A percentile compares a stretch with the other conserved stretches of the same genome.
phyloP scores from a whole-genome alignment of 2,888 invertebrate species.

The Diachrysia chrysitis region DNA sequence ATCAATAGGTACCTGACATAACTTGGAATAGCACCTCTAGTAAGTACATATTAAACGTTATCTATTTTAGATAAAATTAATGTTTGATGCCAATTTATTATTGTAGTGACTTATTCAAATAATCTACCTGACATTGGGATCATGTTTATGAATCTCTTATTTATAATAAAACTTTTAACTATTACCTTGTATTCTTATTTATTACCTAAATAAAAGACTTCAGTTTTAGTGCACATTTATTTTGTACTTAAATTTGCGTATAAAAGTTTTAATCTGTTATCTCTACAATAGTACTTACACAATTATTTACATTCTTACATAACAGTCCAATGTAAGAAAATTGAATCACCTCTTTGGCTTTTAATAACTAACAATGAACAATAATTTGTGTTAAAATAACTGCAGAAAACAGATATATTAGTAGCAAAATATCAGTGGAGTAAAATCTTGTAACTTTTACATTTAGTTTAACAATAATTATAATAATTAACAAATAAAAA shows the following conservation, averaged over 20 bases:
- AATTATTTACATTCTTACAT: slow-evolving; percentile 64
- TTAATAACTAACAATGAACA: slow-evolving; percentile 26
- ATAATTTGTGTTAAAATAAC: slow-evolving; percentile 27
- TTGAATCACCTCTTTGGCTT: slow-evolving; percentile 55
- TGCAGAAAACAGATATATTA: slow-evolving; percentile 14
- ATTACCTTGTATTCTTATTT: slow-evolving; percentile 38
- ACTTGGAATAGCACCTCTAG: background rate
- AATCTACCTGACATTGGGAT: slow-evolving; percentile 67
- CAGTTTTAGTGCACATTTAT: slow-evolving; percentile 59
- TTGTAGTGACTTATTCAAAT: slow-evolving; percentile 54
- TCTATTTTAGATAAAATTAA: slow-evolving; percentile 46
- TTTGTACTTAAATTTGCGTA: slow-evolving; percentile 67
- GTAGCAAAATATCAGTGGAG: slow-evolving; percentile 23
- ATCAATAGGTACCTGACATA: background rate
- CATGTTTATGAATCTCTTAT: slow-evolving; percentile 65
- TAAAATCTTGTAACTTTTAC: slow-evolving; percentile 6
- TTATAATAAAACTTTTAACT: slow-evolving; percentile 60
- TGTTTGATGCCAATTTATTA: slow-evolving; percentile 69
- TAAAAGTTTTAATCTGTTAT: slow-evolving; percentile 53
- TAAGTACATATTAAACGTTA: background rate
- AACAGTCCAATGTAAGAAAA: slow-evolving; percentile 30
- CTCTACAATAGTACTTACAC: slow-evolving; percentile 30
- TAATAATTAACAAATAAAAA: slow-evolving; percentile 25
- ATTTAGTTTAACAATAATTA: slow-evolving; percentile 41
- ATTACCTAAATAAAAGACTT: slow-evolving; percentile 36